Conservation (phyloP, 2,113 vertebrate genomes). For the Ploceus nigricollis region DNA sequence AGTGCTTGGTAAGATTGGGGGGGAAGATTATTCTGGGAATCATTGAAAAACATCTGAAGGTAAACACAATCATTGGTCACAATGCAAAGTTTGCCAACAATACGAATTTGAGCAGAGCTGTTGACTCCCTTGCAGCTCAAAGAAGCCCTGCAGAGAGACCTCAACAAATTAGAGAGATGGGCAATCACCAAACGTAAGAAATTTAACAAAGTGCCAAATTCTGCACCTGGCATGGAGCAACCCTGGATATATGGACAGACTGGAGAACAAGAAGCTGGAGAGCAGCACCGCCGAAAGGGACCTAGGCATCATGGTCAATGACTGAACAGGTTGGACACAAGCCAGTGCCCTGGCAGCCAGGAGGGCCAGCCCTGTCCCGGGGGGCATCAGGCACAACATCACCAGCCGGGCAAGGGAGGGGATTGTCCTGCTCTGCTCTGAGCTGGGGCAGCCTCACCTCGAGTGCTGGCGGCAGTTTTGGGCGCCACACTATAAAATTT, state of each 20-base stretch:
- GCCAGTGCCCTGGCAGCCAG: background rate
- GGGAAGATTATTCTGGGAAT: background rate
- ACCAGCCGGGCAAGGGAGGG: rapidly evolving
- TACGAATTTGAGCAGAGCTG: background rate
- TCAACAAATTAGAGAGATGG: background rate
- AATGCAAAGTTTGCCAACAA: background rate
- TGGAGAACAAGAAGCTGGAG: background rate
- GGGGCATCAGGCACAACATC: background rate
- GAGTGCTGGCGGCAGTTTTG: rapidly evolving
- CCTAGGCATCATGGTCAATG: rapidly evolving
- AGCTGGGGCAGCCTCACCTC: rapidly evolving
- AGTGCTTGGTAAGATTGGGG: background rate
- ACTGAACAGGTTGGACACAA: rapidly evolving
- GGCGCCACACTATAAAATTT: rapidly evolving
- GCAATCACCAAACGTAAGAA: background rate
- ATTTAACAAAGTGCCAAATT: background rate
- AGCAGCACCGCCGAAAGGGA: rapidly evolving
- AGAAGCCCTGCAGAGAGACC: background rate
- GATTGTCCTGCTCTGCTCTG: background rate
- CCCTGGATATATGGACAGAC: background rate
- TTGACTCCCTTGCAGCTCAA: background rate
- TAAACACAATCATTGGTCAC: background rate
- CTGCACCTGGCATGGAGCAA: background rate
- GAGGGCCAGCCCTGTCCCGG: background rate
- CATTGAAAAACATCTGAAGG: background rate